phyloP scores from a whole-genome alignment of 2,797 vertebrate genomes.

The Luscinia megarhynchos region DNA sequence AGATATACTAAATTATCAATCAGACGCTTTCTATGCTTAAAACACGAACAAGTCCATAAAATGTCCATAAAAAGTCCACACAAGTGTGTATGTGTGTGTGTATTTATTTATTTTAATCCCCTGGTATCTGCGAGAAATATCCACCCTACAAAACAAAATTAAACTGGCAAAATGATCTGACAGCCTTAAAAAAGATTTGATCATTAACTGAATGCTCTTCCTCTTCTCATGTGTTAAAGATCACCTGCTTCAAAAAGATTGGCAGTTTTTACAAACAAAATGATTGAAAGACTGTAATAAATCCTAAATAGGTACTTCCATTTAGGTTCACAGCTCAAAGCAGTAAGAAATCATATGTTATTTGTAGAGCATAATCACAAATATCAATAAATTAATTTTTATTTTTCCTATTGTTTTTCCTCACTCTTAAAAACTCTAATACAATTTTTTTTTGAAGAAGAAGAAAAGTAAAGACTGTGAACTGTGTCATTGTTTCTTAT shows the following conservation, averaged over 20 bases:
- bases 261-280: not conserved
- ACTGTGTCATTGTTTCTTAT: not conserved
- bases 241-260: too few species aligned
- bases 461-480: not conserved
- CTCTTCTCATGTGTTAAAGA: not conserved
- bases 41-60: not conserved
- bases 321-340: not conserved
- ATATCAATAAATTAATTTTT: not conserved
- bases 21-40: not conserved
- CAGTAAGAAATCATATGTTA: not conserved
- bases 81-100: not conserved
- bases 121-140: not conserved
- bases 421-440: not conserved
- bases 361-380: not conserved
- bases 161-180: not conserved
- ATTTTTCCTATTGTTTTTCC: rapidly evolving
- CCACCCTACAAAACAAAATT: not conserved
- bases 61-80: too few species aligned
- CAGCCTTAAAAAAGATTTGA: not conserved
- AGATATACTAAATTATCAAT: not conserved
- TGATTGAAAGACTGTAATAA: not conserved
- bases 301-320: not conserved
- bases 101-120: not conserved
- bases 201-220: not conserved
- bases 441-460: not conserved